Conservation (phyloP, 2,113 vertebrate genomes). For the Cricetomys ansorgei region DNA sequence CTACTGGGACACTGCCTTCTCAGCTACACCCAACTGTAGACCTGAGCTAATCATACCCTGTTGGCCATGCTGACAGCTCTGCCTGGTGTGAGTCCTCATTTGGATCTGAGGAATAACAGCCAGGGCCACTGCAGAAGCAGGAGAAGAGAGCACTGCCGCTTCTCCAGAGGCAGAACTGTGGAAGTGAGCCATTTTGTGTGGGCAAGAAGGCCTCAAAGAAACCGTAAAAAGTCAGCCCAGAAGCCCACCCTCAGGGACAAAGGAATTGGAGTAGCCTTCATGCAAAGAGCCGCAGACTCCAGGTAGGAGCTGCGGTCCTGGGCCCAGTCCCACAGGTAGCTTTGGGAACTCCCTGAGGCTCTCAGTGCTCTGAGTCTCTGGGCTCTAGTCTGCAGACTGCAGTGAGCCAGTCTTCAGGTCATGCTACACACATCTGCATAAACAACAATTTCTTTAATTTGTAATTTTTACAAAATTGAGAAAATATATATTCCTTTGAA, state of each 20-base stretch:
- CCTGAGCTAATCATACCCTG: not conserved
- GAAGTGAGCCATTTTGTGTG: not conserved
- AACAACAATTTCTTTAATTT: slow-evolving; percentile 10
- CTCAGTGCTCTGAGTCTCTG: not conserved
- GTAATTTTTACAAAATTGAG: slow-evolving; percentile 45
- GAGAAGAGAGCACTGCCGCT: not conserved
- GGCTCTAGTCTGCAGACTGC: not conserved
- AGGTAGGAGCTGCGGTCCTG: not conserved
- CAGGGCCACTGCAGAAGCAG: not conserved
- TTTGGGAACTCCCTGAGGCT: not conserved
- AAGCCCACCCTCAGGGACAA: rapidly evolving
- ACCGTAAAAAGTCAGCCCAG: not conserved
- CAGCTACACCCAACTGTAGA: not conserved
- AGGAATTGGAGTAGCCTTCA: not conserved
- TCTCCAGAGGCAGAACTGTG: not conserved
- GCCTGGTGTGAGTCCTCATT: not conserved
- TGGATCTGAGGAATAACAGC: not conserved
- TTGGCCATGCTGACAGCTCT: not conserved
- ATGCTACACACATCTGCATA: not conserved
- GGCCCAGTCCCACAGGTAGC: too few relatives aligned
- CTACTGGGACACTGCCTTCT: not conserved
- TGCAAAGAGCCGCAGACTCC: not conserved
- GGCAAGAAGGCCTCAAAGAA: not conserved
- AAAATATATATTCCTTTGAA: slow-evolving; percentile 61
- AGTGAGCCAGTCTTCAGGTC: not conserved